phyloP scores from a whole-genome alignment of 2,888 invertebrate genomes.

The Macaria notata region DNA sequence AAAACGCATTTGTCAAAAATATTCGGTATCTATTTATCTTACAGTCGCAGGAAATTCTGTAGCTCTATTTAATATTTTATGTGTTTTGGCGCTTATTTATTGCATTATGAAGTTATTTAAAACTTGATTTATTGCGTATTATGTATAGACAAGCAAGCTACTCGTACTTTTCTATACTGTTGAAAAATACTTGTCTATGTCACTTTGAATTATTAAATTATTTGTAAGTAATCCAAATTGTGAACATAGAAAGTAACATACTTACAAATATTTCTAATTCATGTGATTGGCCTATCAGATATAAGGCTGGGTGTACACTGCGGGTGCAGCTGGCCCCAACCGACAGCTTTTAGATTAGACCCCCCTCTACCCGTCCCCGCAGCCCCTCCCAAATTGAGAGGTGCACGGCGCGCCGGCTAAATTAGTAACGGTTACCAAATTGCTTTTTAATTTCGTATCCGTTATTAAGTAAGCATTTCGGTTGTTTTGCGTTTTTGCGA shows the following conservation, averaged over 20 bases:
- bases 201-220: constrained; percentile 1
- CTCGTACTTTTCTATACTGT: no score
- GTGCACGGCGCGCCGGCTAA: constrained; percentile 67
- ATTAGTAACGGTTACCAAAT: constrained; percentile 81
- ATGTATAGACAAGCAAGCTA: no score
- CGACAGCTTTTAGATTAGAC: constrained; percentile 80
- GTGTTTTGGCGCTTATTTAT: no score
- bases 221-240: background rate
- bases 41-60: no score
- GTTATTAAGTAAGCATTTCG: constrained; percentile 66
- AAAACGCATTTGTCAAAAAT: constrained; percentile 17
- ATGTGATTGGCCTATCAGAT: constrained; percentile 25
- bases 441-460: constrained; percentile 76
- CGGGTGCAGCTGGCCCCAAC: constrained; percentile 72
- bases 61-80: no score
- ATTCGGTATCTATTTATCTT: constrained; percentile 1
- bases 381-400: constrained; percentile 74
- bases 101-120: no score
- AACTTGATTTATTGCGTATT: no score
- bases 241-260: background rate
- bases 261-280: no score
- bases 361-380: constrained; percentile 48
- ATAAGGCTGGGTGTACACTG: constrained; percentile 56
- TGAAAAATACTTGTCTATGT: no score
- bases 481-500: constrained; percentile 44